These are phyloP conservation scores for Platichthys stellatus DNA, from an alignment of 2,113 vertebrate genomes.

Conservation along the genomic window DNA sequence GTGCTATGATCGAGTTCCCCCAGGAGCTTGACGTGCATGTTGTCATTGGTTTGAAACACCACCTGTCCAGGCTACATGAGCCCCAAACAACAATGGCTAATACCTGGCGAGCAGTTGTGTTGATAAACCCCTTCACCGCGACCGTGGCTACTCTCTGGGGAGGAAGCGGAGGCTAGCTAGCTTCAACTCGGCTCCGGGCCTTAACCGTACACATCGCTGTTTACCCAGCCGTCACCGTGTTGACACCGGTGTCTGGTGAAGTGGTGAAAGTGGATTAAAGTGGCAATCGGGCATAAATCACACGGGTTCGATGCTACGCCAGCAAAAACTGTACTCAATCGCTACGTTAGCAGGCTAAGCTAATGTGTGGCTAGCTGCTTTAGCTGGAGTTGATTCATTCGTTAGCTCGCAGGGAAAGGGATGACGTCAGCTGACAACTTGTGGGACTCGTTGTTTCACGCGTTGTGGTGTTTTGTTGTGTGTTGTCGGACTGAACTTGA, in stretches of 20 bases:
- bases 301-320: background rate
- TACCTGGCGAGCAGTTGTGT: constrained; percentile 62
- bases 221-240: background rate
- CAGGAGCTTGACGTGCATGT: background rate
- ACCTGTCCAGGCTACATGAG: background rate
- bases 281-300: background rate
- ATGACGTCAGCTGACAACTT: background rate
- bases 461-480: background rate
- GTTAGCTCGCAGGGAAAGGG: background rate
- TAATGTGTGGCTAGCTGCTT: constrained; percentile 50
- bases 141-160: constrained; percentile 57
- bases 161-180: constrained; percentile 6
- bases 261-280: background rate
- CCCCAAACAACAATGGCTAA: constrained; percentile 21
- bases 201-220: background rate
- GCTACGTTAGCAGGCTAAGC: constrained; percentile 52
- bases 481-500: background rate
- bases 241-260: background rate
- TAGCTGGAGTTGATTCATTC: constrained; percentile 60
- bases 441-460: background rate
- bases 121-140: constrained; percentile 55
- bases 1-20: background rate
- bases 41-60: constrained; percentile 10
- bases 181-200: constrained; percentile 4
- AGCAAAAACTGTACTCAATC: constrained; percentile 38